Evolutionary conservation across 1,140 invertebrate species (phyloP), one percentile per base, ranked within the genome.

Genomic region (Colletes latitarsis): DNA sequence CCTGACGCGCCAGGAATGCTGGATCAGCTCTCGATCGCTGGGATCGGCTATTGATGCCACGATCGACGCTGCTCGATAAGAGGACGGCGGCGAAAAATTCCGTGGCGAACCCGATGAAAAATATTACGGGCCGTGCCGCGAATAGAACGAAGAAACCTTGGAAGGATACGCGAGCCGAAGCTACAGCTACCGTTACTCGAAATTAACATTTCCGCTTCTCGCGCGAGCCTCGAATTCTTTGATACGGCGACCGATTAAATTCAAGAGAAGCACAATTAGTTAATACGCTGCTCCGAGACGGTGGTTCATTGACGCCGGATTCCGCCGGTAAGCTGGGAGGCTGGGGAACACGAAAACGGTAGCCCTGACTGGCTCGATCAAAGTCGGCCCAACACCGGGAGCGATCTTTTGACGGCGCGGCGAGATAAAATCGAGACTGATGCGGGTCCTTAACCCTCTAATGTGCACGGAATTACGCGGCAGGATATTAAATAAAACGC

Each of bases 1-100:
- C 55, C 68, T 81, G 82, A 86, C 84, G 68, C 73, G 77, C 43
- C 46, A 77, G 69, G 82, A 81, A 86, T 87, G 77, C 49, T 60
- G 64, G 69, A 83, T 86, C 78, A 81, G 60, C 67, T 75, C 68
- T 64, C 41, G 58, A 21, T 49, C n/a, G 46, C 9, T 6, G 15
- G 4, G 21, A 49, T 14, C 39, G 67, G 17, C 30, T n/a, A n/a
- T 41, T 57, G 60, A 52, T 63, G 62, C 46, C 15, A 58, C 71
- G 69, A 73, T 73, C 60, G 30, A 19, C 52, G 46, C 53, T 12
- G n/a, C 39, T 71, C 53, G 67, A 83, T 80, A 80, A 73, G 10
- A 41, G 21, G n/a, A 17, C 67, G 66, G 64, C 49, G n/a, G 57
- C 17, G 43, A 74, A 55, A n/a, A 55, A 68, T 49, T 19, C 52